Conservation (phyloP, 2,888 invertebrate genomes). For the Drosophila anomelani region DNA sequence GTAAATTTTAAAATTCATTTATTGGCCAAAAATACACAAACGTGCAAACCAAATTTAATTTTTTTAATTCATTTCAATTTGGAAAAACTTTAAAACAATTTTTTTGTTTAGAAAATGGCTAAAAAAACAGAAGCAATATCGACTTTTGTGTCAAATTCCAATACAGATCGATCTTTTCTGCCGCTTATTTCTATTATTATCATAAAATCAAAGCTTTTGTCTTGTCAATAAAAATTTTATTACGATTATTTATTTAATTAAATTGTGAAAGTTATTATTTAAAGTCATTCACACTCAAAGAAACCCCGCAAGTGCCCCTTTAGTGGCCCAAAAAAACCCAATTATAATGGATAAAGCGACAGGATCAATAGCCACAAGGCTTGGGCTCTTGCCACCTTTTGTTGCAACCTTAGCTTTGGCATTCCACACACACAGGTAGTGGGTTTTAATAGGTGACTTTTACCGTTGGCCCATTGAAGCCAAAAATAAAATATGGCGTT, state of each 20-base stretch:
- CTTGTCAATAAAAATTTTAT: neutral
- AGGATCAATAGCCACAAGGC: neutral
- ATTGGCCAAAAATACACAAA: too few species aligned
- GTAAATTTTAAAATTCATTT: too few species aligned
- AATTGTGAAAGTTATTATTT: neutral
- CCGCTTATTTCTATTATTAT: too few species aligned
- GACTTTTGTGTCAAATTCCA: too few species aligned
- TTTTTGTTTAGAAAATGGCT: too few species aligned
- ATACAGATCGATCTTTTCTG: neutral
- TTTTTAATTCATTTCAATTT: too few species aligned
- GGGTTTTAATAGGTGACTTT: constrained; percentile 18
- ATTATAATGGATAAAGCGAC: too few species aligned
- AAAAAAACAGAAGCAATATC: too few species aligned
- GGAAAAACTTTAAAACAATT: too few species aligned
- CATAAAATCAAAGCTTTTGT: neutral
- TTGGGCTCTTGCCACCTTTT: constrained; percentile 3
- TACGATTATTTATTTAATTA: neutral
- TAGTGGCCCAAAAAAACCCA: neutral
- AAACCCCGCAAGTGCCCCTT: too few species aligned
- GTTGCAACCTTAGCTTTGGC: neutral
- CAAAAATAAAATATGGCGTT: constrained; percentile 30
- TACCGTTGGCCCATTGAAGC: constrained; percentile 7
- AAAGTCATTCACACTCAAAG: neutral
- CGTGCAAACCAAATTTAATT: too few species aligned
- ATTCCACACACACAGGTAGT: neutral